These are phyloP conservation scores for Ammospiza nelsoni DNA, from an alignment of 2,113 vertebrate species.

Conservation along the genomic window DNA sequence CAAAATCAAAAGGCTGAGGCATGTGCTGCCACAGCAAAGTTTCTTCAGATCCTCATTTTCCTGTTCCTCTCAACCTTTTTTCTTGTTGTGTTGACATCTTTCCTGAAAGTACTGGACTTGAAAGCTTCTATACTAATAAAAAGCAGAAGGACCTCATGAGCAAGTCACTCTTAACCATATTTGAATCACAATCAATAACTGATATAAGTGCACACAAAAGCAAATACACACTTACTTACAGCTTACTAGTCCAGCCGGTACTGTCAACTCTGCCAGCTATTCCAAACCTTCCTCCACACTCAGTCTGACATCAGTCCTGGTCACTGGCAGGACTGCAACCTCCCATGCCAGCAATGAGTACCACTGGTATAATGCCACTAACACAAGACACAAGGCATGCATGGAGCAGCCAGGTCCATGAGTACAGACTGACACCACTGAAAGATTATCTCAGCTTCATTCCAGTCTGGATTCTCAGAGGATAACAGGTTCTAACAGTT, in stretches of 20 bases:
- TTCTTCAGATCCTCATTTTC: not conserved
- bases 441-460: not conserved
- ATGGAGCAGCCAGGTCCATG: not conserved
- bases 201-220: not conserved
- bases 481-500: not conserved
- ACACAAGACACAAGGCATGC: accelerated
- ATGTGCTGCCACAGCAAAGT: not conserved
- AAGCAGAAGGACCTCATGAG: not conserved
- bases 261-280: not conserved
- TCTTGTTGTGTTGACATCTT: not conserved
- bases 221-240: not conserved
- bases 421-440: not conserved
- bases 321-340: not conserved
- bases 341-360: not conserved
- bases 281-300: not conserved
- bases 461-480: not conserved
- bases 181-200: not conserved
- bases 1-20: not conserved
- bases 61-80: not conserved
- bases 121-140: not conserved
- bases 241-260: not conserved
- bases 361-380: not conserved
- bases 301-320: not conserved
- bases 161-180: not conserved
- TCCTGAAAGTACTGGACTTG: not conserved